These are phyloP conservation scores for Andricus curvator DNA, from an alignment of 2,888 invertebrate genomes.

Conservation along the genomic window DNA sequence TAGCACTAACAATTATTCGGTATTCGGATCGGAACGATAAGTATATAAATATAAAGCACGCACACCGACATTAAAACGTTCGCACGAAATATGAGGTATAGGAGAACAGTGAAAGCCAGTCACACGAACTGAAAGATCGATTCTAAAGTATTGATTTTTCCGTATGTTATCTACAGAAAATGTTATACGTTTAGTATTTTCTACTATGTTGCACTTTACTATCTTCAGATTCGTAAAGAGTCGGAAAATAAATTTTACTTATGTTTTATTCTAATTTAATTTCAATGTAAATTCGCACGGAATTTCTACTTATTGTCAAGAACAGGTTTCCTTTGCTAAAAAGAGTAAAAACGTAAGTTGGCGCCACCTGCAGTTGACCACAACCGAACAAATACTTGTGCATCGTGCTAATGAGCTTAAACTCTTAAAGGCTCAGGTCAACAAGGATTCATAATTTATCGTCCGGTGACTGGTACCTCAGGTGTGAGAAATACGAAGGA, in stretches of 20 bases:
- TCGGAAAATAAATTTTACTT: not conserved
- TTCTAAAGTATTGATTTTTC: not conserved
- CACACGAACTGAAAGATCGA: not conserved
- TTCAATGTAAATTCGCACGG: not conserved
- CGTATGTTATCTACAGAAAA: not conserved
- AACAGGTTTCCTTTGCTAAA: not conserved
- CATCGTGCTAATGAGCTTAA: not conserved
- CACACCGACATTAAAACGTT: not conserved
- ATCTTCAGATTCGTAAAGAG: not conserved
- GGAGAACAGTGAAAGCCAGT: not conserved
- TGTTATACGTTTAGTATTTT: not conserved
- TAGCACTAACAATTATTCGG: conserved; percentile 10
- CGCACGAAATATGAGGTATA: not conserved
- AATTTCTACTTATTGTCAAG: not conserved
- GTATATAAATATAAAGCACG: not conserved
- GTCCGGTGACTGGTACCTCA: not conserved
- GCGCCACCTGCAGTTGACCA: conserved; percentile 21
- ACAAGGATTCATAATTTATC: not conserved
- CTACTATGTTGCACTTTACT: not conserved
- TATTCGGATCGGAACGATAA: not conserved
- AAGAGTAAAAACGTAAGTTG: not conserved
- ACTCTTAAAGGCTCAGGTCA: not conserved
- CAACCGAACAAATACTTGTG: conserved; percentile 6
- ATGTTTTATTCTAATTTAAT: not conserved
- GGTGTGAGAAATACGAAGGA: not conserved